These are phyloP conservation scores for Pseudomyrmex gracilis DNA, from an alignment of 1,140 invertebrate genomes.

Conservation along the genomic window DNA sequence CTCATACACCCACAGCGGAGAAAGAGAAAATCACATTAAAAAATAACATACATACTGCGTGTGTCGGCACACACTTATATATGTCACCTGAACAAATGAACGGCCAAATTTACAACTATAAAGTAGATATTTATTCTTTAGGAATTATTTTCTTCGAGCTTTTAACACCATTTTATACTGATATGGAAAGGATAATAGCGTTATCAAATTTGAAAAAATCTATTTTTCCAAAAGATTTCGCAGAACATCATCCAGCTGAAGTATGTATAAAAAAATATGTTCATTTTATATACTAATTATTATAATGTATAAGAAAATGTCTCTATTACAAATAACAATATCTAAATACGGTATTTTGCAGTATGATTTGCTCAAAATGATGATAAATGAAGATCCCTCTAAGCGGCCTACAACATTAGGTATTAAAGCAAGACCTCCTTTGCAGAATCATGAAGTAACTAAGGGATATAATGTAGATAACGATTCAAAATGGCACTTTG, in stretches of 20 bases:
- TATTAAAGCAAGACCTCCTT: conserved; percentile 87
- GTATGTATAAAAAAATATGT: conserved; percentile 82
- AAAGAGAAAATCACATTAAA: conserved; percentile 63
- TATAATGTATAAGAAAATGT: not conserved
- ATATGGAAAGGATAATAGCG: conserved; percentile 93
- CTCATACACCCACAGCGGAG: conserved; percentile 75
- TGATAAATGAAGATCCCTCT: conserved; percentile 91
- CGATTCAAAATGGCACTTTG: conserved; percentile 84
- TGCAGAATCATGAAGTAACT: conserved; percentile 73
- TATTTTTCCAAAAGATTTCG: conserved; percentile 91
- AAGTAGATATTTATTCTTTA: conserved; percentile 98
- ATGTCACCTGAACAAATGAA: conserved; percentile 98
- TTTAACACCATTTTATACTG: conserved; percentile 94
- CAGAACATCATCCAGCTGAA: conserved; percentile 88
- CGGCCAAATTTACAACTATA: conserved; percentile 93
- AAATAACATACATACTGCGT: conserved; percentile 87
- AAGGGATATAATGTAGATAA: conserved; percentile 61
- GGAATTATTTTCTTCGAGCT: conserved; percentile 98
- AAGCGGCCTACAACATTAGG: conserved; percentile 92
- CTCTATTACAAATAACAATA: conserved; percentile 17
- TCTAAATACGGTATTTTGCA: conserved; percentile 82
- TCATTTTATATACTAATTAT: not conserved
- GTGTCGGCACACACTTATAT: conserved; percentile 96
- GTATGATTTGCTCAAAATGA: conserved; percentile 90
- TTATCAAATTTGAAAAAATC: conserved; percentile 88